A percentile compares a stretch with the other conserved stretches of the same genome.
Evolutionary conservation across 2,888 invertebrate species (phyloP).

Genomic region (Pandemis corylana): DNA sequence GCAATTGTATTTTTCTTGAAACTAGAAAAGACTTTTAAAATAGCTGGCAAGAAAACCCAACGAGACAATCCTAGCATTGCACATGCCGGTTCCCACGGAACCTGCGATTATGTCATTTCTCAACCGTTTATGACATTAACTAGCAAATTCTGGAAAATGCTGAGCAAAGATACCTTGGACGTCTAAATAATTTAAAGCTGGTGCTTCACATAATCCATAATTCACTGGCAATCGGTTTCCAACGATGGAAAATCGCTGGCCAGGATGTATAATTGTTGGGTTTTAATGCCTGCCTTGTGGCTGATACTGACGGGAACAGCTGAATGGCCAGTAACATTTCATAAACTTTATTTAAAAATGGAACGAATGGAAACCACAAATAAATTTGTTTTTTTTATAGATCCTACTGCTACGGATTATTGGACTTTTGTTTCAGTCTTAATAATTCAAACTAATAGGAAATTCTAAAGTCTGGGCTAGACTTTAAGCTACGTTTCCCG

Average conservation of each 20-base stretch:
- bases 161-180: slow-evolving; percentile 50
- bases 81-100: slow-evolving; percentile 67
- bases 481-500: slow-evolving; percentile 23
- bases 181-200: slow-evolving; percentile 23
- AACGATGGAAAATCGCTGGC: background rate
- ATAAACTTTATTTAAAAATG: background rate
- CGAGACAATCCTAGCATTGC: slow-evolving; percentile 45
- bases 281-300: slow-evolving; percentile 11
- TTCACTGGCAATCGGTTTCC: slow-evolving; percentile 25
- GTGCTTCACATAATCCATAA: slow-evolving; percentile 32
- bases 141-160: slow-evolving; percentile 50
- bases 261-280: slow-evolving; percentile 23
- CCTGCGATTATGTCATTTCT: slow-evolving; percentile 60
- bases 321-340: background rate
- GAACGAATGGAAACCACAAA: background rate
- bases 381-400: background rate
- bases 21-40: slow-evolving; percentile 29
- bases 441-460: slow-evolving; percentile 32
- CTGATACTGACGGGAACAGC: background rate
- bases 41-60: slow-evolving; percentile 9
- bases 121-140: slow-evolving; percentile 68
- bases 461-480: slow-evolving; percentile 27
- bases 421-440: background rate
- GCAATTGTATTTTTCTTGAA: slow-evolving; percentile 16
- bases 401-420: background rate